A percentile compares a stretch with the other conserved stretches of the same genome.
phyloP scores from a whole-genome alignment of 2,797 vertebrate genomes.

The Acipenser transmontanus region DNA sequence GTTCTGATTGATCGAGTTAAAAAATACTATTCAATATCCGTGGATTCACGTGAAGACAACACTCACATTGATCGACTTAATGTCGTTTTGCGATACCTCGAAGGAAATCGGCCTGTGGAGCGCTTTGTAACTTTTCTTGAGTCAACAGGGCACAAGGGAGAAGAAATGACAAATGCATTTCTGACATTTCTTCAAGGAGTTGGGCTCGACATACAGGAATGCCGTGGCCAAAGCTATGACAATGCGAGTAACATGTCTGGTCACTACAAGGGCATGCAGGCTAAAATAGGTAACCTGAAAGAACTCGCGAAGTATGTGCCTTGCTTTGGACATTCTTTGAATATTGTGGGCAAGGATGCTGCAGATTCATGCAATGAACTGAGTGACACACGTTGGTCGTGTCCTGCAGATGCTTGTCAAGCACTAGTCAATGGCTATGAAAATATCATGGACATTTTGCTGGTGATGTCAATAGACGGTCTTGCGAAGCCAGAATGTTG shows the following conservation, averaged over 20 bases:
- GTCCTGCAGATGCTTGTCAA: no score
- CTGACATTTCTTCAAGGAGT: neutral
- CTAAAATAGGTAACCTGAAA: no score
- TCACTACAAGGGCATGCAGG: neutral
- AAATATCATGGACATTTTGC: no score
- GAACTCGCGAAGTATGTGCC: no score
- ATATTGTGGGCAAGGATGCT: neutral
- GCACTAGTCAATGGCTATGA: no score
- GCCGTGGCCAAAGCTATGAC: neutral
- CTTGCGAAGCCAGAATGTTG: no score
- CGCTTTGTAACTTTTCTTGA: neutral
- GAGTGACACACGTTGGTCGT: no score
- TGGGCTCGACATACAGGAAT: neutral
- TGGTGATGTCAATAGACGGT: neutral
- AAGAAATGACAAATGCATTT: neutral
- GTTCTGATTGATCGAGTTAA: neutral
- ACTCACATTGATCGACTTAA: neutral
- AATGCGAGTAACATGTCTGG: neutral
- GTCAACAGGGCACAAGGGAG: neutral
- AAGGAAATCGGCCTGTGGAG: neutral
- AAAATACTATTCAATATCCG: neutral
- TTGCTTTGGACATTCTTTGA: neutral
- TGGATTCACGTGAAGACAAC: neutral
- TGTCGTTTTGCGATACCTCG: neutral
- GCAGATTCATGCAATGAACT: neutral